A percentile compares a stretch with the other conserved stretches of the same genome.
phyloP scores from a whole-genome alignment of 2,113 vertebrate genomes.

The Ameiurus melas region DNA sequence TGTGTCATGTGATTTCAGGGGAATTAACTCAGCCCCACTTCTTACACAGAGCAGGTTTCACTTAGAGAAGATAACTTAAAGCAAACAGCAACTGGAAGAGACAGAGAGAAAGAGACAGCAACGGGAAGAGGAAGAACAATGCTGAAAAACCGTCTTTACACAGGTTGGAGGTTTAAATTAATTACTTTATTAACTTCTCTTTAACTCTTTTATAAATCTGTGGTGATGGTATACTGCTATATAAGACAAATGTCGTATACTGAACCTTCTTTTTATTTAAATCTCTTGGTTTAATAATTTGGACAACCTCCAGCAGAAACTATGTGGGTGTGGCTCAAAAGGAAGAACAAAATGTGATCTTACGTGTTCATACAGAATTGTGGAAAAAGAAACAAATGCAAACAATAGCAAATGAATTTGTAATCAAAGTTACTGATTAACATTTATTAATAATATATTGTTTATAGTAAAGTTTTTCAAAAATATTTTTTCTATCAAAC shows the following conservation, averaged over 20 bases:
- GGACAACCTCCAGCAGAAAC: not conserved
- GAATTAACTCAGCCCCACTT: not conserved
- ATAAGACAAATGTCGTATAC: not conserved
- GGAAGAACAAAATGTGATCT: not conserved
- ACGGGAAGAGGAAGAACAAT: not conserved
- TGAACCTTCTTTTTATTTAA: not conserved
- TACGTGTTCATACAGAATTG: not conserved
- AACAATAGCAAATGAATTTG: not conserved
- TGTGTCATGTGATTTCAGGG: conserved; percentile 7
- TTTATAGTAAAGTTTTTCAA: too few species aligned
- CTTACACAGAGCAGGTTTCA: not conserved
- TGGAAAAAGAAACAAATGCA: not conserved
- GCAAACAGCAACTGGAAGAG: not conserved
- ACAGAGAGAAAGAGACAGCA: not conserved
- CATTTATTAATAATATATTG: too few species aligned
- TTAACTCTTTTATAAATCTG: not conserved
- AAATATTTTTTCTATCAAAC: too few species aligned
- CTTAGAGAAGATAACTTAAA: not conserved
- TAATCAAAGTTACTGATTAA: too few species aligned
- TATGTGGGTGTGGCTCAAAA: not conserved
- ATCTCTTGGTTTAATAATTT: not conserved
- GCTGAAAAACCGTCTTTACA: not conserved
- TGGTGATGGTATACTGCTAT: not conserved
- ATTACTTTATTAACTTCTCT: not conserved
- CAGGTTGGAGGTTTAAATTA: not conserved